Conservation (phyloP, 2,797 vertebrate species). For the Falco rusticolus region DNA sequence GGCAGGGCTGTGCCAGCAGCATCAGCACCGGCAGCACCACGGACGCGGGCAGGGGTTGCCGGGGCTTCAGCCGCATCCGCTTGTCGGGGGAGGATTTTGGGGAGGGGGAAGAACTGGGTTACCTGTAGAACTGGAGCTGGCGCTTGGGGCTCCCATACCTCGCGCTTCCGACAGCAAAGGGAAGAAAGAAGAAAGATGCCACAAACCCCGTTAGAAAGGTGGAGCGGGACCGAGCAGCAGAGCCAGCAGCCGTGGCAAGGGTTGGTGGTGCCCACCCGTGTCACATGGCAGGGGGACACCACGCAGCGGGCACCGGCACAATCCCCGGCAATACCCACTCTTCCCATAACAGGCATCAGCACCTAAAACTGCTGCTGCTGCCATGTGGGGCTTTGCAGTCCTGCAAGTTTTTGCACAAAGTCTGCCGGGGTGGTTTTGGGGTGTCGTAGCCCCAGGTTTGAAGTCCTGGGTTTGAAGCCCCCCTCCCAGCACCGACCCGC, state of each 20-base stretch:
- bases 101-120: slow-evolving; percentile 70
- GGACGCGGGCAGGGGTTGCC: not conserved
- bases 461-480: not conserved
- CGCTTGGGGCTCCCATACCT: slow-evolving; percentile 99
- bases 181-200: slow-evolving; percentile 78
- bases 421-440: fast-evolving
- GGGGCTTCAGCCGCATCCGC: not conserved
- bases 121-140: slow-evolving; percentile 99
- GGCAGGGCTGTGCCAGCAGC: not conserved
- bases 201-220: slow-evolving; percentile 62
- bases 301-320: fast-evolving
- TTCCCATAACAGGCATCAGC: fast-evolving
- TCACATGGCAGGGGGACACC: not conserved
- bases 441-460: not conserved
- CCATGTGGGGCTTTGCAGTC: not conserved
- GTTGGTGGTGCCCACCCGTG: not conserved
- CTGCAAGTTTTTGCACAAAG: not conserved
- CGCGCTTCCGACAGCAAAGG: slow-evolving; percentile 87
- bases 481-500: fast-evolving
- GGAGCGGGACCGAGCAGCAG: not conserved
- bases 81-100: not conserved
- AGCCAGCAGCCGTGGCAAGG: not conserved
- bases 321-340: not conserved
- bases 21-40: not conserved
- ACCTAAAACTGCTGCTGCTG: not conserved